Conservation (phyloP, 2,113 vertebrate genomes). For the Corynorhinus townsendii region DNA sequence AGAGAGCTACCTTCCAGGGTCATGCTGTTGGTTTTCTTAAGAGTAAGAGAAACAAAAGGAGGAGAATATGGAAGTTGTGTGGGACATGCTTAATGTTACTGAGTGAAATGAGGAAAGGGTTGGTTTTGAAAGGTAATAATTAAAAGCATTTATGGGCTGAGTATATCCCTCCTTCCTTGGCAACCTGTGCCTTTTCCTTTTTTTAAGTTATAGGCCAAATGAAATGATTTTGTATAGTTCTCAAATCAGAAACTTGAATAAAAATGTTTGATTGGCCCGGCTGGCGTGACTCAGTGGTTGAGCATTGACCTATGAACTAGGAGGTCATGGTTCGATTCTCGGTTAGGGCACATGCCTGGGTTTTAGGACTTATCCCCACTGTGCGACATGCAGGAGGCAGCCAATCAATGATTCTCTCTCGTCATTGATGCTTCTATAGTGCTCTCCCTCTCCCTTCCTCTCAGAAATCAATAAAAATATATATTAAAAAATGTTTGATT, state of each 20-base stretch:
- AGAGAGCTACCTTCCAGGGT: conserved; percentile 5
- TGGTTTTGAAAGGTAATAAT: not conserved
- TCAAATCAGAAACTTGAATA: conserved; percentile 40
- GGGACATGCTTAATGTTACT: not conserved
- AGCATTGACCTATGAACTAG: too few relatives aligned
- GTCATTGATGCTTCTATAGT: too few relatives aligned
- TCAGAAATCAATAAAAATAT: too few relatives aligned
- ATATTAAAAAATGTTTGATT: conserved; percentile 49
- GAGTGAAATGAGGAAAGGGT: not conserved
- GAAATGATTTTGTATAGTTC: conserved; percentile 12
- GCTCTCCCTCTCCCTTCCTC: too few relatives aligned
- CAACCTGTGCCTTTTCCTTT: not conserved
- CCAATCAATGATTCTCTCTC: too few relatives aligned
- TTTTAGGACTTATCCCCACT: too few relatives aligned
- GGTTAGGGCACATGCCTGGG: too few relatives aligned
- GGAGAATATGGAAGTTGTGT: not conserved
- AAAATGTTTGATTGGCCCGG: not conserved
- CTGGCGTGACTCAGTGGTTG: too few relatives aligned
- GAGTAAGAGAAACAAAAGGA: not conserved
- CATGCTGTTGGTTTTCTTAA: not conserved
- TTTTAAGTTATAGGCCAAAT: conserved; percentile 15
- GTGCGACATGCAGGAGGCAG: too few relatives aligned
- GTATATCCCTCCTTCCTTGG: not conserved
- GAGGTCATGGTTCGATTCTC: too few relatives aligned
- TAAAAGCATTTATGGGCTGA: not conserved